These are phyloP conservation scores for Babyrousa celebensis DNA, from an alignment of 2,797 vertebrate species.

Conservation along the genomic window DNA sequence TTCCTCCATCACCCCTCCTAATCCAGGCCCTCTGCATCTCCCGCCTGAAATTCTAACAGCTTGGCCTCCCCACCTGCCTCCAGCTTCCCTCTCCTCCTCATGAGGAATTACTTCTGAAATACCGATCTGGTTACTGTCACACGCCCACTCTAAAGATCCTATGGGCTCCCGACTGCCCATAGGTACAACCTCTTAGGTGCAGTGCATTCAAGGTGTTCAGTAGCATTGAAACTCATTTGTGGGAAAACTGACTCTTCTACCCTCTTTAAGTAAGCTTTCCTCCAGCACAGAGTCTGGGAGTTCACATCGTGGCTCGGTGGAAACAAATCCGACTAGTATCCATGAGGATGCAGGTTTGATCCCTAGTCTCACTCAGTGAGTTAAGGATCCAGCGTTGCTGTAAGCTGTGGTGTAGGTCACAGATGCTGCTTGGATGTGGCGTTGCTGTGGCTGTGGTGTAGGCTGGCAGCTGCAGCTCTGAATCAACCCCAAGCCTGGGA, in stretches of 20 bases:
- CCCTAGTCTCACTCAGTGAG: too few relatives aligned
- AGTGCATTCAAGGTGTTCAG: not conserved
- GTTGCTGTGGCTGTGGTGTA: too few relatives aligned
- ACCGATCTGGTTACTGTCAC: not conserved
- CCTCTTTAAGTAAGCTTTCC: not conserved
- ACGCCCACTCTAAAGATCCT: not conserved
- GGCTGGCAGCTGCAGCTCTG: too few relatives aligned
- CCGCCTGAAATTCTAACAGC: not conserved
- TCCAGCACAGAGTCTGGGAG: not conserved
- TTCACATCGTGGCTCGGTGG: too few relatives aligned
- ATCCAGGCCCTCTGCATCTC: not conserved
- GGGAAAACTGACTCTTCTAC: not conserved
- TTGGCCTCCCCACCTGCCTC: not conserved
- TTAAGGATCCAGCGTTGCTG: too few relatives aligned
- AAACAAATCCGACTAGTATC: too few relatives aligned
- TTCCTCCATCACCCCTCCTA: not conserved
- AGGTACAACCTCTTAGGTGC: not conserved
- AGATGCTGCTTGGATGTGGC: too few relatives aligned
- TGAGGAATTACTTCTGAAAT: not conserved
- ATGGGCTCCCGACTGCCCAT: not conserved
- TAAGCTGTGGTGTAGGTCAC: too few relatives aligned
- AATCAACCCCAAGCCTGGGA: too few relatives aligned
- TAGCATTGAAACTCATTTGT: not conserved
- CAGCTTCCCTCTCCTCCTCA: not conserved
- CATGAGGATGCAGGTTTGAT: too few relatives aligned